Evolutionary conservation across 2,797 vertebrate genomes (phyloP).

Genomic region (Lemur catta): DNA sequence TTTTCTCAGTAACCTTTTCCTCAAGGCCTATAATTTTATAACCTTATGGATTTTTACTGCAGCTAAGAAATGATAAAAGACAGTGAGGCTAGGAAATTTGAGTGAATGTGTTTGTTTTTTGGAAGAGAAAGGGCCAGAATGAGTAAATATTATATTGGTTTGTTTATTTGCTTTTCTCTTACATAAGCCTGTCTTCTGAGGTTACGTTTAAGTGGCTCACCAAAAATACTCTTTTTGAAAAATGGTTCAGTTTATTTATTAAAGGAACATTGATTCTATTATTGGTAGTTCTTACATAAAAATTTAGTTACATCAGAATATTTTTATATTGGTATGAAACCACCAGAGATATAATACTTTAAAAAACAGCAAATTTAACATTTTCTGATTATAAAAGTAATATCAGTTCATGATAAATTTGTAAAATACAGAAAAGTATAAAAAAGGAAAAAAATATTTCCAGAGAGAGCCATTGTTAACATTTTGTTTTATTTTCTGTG

Average conservation of each 20-base stretch:
- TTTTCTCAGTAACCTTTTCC: conserved; percentile 27
- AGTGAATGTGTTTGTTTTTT: background rate
- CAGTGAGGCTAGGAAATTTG: background rate
- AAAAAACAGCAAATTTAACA: conserved; percentile 16
- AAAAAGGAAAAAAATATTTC: background rate
- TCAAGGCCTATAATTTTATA: background rate
- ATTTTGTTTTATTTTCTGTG: conserved; percentile 36
- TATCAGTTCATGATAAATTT: background rate
- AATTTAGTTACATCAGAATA: background rate
- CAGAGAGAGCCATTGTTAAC: conserved; percentile 7
- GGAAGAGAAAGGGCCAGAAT: conserved; percentile 2
- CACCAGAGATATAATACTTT: background rate
- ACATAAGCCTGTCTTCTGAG: background rate
- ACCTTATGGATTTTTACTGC: background rate
- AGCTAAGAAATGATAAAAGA: background rate
- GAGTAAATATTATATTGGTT: conserved; percentile 25
- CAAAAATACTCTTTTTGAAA: conserved; percentile 32
- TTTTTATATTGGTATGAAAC: conserved; percentile 36
- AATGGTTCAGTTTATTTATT: conserved; percentile 30
- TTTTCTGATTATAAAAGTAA: conserved; percentile 34
- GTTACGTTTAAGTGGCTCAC: background rate
- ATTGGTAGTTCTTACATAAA: conserved; percentile 17
- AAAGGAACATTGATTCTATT: conserved; percentile 34
- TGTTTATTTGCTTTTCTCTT: conserved; percentile 4
- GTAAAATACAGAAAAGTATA: conserved; percentile 29